phyloP scores from a whole-genome alignment of 30 jellyfish, hydroid and myxozoan genomes.

The Mastigias papua region DNA sequence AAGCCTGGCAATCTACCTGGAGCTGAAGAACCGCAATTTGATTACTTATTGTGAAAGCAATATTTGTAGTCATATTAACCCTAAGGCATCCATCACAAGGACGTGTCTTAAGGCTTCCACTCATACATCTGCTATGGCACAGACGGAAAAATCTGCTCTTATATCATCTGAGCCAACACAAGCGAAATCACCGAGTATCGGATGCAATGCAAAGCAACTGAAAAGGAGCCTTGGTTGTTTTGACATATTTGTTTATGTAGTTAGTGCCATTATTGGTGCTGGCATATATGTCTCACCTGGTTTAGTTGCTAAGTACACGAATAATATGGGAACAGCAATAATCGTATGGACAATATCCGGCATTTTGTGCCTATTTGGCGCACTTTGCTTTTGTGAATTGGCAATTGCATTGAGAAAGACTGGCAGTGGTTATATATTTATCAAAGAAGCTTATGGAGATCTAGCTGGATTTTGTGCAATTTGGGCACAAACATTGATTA shows the following conservation, averaged over 20 bases:
- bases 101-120: too few relatives aligned
- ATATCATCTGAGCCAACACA: too few relatives aligned
- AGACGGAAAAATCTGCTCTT: too few relatives aligned
- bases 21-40: too few relatives aligned
- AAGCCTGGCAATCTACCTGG: too few relatives aligned
- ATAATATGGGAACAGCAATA: conserved; percentile 43
- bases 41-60: too few relatives aligned
- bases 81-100: too few relatives aligned
- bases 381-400: conserved; percentile 43
- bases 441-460: conserved; percentile 11
- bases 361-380: conserved; percentile 52
- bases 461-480: background rate
- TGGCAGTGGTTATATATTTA: conserved; percentile 57
- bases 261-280: conserved; percentile 71
- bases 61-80: too few relatives aligned
- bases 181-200: too few relatives aligned
- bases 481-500: background rate
- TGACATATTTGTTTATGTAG: conserved; percentile 45
- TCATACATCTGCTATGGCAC: too few relatives aligned
- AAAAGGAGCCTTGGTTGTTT: conserved; percentile 27
- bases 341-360: conserved; percentile 64
- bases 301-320: conserved; percentile 34
- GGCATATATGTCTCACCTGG: conserved; percentile 81
- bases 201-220: too few relatives aligned
- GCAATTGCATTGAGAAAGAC: conserved; percentile 48